Percentiles rank a stretch among this genome's conserved stretches.
Evolutionary conservation across 1,140 invertebrate species (phyloP).

Genomic region (Aricia agestis): DNA sequence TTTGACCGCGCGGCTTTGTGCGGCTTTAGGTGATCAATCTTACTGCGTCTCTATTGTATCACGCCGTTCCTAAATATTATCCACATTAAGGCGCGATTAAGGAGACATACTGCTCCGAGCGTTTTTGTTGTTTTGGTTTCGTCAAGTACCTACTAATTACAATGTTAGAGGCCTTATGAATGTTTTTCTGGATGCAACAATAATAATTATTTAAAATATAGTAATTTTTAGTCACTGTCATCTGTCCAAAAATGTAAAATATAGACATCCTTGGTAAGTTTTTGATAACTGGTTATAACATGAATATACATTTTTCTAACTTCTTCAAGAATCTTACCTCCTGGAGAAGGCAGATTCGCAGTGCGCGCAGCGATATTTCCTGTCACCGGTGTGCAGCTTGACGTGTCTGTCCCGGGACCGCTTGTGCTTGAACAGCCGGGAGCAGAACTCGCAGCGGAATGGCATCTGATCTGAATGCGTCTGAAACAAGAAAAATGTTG

Average conservation of each 20-base stretch:
- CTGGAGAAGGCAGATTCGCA: slow-evolving; percentile 95
- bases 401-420: slow-evolving; percentile 94
- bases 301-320: no score
- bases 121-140: neutral
- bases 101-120: neutral
- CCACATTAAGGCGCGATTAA: slow-evolving; percentile 17
- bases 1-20: slow-evolving; percentile 78
- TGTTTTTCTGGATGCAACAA: neutral
- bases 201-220: no score
- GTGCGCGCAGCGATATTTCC: slow-evolving; percentile 93
- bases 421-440: slow-evolving; percentile 96
- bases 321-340: slow-evolving; percentile 78
- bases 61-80: slow-evolving; percentile 41
- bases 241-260: no score
- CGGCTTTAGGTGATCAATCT: slow-evolving; percentile 65
- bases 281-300: no score
- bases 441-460: slow-evolving; percentile 92
- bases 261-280: no score
- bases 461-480: slow-evolving; percentile 93
- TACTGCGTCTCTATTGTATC: slow-evolving; percentile 50
- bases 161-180: neutral
- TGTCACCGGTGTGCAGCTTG: slow-evolving; percentile 95
- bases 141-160: neutral
- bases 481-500: slow-evolving; percentile 69
- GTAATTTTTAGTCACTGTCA: no score